Evolutionary conservation across 2,797 vertebrate species (phyloP).

Genomic region (Sebastes oblongus): DNA sequence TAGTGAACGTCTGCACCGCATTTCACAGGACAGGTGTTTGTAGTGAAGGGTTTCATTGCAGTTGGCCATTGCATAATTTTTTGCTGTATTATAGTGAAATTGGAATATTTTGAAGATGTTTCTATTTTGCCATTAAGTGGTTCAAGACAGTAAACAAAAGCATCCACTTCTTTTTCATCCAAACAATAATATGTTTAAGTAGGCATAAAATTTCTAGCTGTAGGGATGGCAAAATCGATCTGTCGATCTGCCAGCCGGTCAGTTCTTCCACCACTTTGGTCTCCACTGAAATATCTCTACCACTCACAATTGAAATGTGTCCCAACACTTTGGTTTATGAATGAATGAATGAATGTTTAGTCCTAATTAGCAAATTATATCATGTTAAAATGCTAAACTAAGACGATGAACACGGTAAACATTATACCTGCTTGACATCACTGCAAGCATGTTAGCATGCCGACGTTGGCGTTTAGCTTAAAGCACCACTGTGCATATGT

Average conservation of each 20-base stretch:
- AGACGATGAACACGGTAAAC: neutral
- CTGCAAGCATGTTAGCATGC: neutral
- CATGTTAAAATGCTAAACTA: neutral
- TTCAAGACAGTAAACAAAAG: slow-evolving; percentile 18
- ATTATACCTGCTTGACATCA: neutral
- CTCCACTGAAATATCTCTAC: neutral
- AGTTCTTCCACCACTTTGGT: neutral
- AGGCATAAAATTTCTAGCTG: neutral
- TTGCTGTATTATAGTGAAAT: neutral
- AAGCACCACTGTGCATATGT: neutral
- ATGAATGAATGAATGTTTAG: neutral
- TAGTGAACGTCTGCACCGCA: neutral
- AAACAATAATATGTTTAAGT: slow-evolving; percentile 4
- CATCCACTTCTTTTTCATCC: slow-evolving; percentile 1
- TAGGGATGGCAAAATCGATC: neutral
- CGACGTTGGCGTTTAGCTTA: neutral
- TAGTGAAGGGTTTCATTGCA: neutral
- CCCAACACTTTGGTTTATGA: neutral
- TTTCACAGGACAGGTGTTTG: slow-evolving; percentile 18
- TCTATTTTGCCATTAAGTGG: slow-evolving; percentile 1
- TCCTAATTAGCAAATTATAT: neutral
- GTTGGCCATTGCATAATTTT: neutral
- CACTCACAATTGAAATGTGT: neutral
- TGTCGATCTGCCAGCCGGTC: neutral
- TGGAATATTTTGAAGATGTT: slow-evolving; percentile 12